Percentiles rank a stretch among this genome's conserved stretches.
These are phyloP conservation scores for Meteorus cinctellus DNA, from an alignment of 2,888 invertebrate genomes.

Conservation along the genomic window DNA sequence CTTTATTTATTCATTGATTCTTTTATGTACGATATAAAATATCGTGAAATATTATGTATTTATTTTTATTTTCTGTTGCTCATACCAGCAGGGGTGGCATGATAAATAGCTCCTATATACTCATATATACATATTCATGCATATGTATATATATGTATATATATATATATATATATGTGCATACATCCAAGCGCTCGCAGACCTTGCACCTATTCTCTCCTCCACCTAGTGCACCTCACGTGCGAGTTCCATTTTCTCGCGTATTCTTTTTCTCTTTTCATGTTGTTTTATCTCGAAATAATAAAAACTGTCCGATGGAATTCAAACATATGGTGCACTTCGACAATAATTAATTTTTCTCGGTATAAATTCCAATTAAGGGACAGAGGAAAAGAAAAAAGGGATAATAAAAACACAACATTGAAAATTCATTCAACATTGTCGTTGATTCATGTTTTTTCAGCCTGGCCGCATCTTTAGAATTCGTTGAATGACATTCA, in stretches of 20 bases:
- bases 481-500: background rate
- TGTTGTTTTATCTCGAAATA: constrained; percentile 3
- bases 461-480: background rate
- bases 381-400: background rate
- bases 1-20: background rate
- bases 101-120: background rate
- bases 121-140: background rate
- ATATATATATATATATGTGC: background rate
- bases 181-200: background rate
- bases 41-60: background rate
- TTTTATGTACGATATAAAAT: background rate
- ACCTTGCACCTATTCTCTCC: background rate
- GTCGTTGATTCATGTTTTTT: background rate
- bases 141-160: background rate
- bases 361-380: background rate
- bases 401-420: background rate
- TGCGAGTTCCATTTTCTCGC: constrained; percentile 5
- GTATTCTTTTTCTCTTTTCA: background rate
- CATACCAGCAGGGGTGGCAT: background rate
- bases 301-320: constrained; percentile 2
- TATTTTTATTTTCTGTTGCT: background rate
- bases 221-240: constrained; percentile 2
- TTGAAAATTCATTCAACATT: background rate
- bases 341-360: constrained; percentile 5
- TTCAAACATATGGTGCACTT: background rate